phyloP scores from a whole-genome alignment of 1,140 invertebrate species.

The Bombus fervidus region DNA sequence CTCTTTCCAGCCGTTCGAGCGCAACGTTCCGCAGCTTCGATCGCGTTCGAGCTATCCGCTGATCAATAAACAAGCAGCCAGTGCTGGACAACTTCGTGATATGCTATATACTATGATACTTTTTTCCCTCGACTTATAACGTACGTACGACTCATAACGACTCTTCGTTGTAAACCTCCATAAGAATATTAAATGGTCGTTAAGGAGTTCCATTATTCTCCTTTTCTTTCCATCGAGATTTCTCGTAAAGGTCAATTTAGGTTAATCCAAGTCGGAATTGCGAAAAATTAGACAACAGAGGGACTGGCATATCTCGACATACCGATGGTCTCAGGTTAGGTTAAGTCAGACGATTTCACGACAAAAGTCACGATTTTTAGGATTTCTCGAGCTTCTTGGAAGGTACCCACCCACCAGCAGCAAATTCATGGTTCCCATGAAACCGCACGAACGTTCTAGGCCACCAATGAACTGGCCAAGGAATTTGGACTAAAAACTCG shows the following conservation, averaged over 20 bases:
- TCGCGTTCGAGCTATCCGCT: slow-evolving; percentile 26
- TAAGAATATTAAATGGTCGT: not conserved
- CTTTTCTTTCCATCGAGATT: not conserved
- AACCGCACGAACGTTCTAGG: not conserved
- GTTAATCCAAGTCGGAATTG: not conserved
- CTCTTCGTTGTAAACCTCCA: too few relatives aligned
- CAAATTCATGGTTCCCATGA: not conserved
- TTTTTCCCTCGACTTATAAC: too few relatives aligned
- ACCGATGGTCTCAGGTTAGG: not conserved
- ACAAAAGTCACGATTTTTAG: slow-evolving; percentile 20
- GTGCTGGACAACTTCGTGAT: not conserved
- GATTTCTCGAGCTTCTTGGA: slow-evolving; percentile 15
- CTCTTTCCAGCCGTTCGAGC: not conserved
- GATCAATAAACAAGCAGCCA: slow-evolving; percentile 34
- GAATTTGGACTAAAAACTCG: not conserved
- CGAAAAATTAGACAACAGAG: slow-evolving; percentile 7
- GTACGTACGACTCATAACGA: too few relatives aligned
- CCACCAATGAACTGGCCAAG: not conserved
- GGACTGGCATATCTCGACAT: too few relatives aligned
- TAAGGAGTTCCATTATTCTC: not conserved
- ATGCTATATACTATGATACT: too few relatives aligned
- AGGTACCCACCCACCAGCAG: not conserved
- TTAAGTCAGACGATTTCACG: not conserved
- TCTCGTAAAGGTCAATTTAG: too few relatives aligned
- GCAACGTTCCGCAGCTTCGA: slow-evolving; percentile 19